These are phyloP conservation scores for Aspidoscelis tigris DNA, from an alignment of 2,113 vertebrate genomes.

Conservation along the genomic window DNA sequence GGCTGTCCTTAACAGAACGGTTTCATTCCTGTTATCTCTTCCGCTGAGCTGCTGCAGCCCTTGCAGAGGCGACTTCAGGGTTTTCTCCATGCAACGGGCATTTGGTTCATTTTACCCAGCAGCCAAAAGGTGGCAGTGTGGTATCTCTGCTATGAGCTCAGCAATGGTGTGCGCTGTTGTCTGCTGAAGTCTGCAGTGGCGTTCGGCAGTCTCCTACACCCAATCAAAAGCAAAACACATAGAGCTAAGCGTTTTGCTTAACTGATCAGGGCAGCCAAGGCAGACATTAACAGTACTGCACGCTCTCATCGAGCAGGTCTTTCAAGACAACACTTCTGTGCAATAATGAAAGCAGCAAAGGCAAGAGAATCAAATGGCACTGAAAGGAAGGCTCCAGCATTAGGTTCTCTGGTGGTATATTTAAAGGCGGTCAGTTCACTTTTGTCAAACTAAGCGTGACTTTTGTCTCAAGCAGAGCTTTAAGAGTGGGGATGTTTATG, in stretches of 20 bases:
- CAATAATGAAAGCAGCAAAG: not conserved
- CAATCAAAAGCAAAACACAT: constrained; percentile 50
- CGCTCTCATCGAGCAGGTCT: constrained; percentile 25
- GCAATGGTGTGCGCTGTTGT: rapidly evolving
- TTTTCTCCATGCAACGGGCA: rapidly evolving
- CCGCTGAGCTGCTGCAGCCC: constrained; percentile 24
- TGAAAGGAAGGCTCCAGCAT: not conserved
- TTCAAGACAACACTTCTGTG: constrained; percentile 29
- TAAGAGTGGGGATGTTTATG: no score
- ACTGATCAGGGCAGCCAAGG: constrained; percentile 42
- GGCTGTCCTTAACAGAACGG: constrained; percentile 26
- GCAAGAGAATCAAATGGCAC: not conserved
- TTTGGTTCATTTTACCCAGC: not conserved
- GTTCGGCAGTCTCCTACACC: constrained; percentile 38
- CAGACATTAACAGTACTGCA: constrained; percentile 55
- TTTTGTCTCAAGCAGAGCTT: not conserved
- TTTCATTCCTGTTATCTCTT: constrained; percentile 28
- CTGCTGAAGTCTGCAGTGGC: not conserved
- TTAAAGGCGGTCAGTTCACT: not conserved
- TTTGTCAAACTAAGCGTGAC: rapidly evolving
- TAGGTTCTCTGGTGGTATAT: not conserved
- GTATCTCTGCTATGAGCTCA: constrained; percentile 59
- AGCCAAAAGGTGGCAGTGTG: constrained; percentile 80
- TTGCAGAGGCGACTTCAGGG: constrained; percentile 13
- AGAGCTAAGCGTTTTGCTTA: constrained; percentile 62